Percentiles rank a stretch among this genome's conserved stretches.
Evolutionary conservation across 2,113 vertebrate species (phyloP).

Genomic region (Callipepla squamata): DNA sequence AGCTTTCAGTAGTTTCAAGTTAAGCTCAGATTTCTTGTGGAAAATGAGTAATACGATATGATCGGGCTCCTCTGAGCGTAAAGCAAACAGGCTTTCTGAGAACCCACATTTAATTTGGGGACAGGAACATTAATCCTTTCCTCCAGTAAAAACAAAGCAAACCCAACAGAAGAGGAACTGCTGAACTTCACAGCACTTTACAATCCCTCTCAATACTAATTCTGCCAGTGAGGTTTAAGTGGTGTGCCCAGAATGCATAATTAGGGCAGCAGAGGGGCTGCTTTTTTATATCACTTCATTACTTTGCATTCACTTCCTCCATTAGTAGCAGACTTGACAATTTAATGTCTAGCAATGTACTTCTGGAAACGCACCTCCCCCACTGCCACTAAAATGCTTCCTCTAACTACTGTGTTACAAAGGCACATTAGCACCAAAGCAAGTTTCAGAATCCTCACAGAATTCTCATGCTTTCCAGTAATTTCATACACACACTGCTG

Average conservation of each 20-base stretch:
- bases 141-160: conserved; percentile 46
- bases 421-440: background rate
- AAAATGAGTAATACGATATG: background rate
- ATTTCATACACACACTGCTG: background rate
- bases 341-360: background rate
- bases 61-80: background rate
- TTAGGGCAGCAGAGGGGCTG: conserved; percentile 17
- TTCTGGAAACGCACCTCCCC: conserved; percentile 28
- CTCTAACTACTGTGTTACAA: background rate
- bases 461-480: background rate
- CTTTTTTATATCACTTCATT: conserved; percentile 42
- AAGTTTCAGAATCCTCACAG: background rate
- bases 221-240: conserved; percentile 11
- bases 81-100: conserved; percentile 4
- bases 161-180: conserved; percentile 45
- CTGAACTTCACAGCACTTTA: conserved; percentile 30
- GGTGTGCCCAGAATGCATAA: conserved; percentile 44
- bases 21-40: background rate
- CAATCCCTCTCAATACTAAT: conserved; percentile 28
- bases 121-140: conserved; percentile 31
- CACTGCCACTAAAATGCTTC: background rate
- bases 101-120: background rate
- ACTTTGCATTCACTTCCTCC: conserved; percentile 59
- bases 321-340: conserved; percentile 36
- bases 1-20: background rate